Percentiles rank a stretch among this genome's conserved stretches.
Evolutionary conservation across 2,888 invertebrate species (phyloP).

Genomic region (Adineta ricciae): DNA sequence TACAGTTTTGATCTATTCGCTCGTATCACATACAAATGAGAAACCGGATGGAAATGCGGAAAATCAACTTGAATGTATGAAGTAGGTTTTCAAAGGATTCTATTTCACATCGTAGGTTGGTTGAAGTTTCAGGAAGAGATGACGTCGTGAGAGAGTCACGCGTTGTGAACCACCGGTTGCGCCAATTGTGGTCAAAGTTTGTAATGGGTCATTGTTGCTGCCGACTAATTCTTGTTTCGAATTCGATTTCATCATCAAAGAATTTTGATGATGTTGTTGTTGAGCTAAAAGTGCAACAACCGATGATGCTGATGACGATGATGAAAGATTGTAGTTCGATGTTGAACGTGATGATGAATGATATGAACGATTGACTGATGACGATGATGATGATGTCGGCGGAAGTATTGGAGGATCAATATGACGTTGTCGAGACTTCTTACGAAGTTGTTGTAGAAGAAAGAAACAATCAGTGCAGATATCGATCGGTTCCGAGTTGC

Average conservation of each 20-base stretch:
- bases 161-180: not conserved
- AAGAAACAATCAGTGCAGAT: not conserved
- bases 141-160: not conserved
- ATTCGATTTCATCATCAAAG: not conserved
- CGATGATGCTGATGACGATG: not conserved
- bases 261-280: not conserved
- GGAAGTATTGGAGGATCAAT: not conserved
- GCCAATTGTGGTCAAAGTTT: not conserved
- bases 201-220: not conserved
- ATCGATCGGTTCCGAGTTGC: not conserved
- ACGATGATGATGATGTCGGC: not conserved
- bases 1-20: not conserved
- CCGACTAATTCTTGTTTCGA: not conserved
- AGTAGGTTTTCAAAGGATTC: not conserved
- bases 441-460: not conserved
- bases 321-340: not conserved
- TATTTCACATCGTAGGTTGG: not conserved
- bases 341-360: not conserved
- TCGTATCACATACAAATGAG: not conserved
- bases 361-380: conserved; percentile 3
- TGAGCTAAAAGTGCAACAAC: not conserved
- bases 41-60: not conserved
- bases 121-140: not conserved
- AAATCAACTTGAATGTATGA: not conserved
- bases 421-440: conserved; percentile 1